These are phyloP conservation scores for Hippocampus abdominalis DNA, from an alignment of 2,113 vertebrate species.

Conservation along the genomic window DNA sequence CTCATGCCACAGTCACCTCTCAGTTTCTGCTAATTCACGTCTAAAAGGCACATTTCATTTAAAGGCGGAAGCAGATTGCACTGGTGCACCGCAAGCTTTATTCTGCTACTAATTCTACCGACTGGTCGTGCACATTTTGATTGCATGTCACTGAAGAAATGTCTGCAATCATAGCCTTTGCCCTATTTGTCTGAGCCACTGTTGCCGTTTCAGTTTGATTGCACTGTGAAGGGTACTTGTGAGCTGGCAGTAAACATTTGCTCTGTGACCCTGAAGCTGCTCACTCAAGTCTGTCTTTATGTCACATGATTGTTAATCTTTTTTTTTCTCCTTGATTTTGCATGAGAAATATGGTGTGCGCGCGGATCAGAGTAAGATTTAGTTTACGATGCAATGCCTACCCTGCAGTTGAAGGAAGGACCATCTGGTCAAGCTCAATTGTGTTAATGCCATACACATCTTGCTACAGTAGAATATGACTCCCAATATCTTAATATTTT, in stretches of 20 bases:
- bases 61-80: slow-evolving; percentile 23
- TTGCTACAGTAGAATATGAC: too few relatives aligned
- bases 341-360: slow-evolving; percentile 34
- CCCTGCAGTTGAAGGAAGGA: slow-evolving; percentile 5
- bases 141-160: not conserved
- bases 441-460: not conserved
- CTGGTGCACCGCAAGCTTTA: not conserved
- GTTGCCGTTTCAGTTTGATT: slow-evolving; percentile 29
- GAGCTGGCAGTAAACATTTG: slow-evolving; percentile 28
- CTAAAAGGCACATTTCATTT: slow-evolving; percentile 3
- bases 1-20: not conserved
- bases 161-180: not conserved
- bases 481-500: too few relatives aligned
- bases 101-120: not conserved
- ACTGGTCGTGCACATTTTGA: not conserved
- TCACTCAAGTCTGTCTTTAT: slow-evolving; percentile 39
- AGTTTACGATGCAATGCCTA: slow-evolving; percentile 13
- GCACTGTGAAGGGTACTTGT: slow-evolving; percentile 28
- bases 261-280: slow-evolving; percentile 46
- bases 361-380: slow-evolving; percentile 33
- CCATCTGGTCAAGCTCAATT: not conserved
- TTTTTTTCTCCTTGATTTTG: not conserved
- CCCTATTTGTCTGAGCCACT: slow-evolving; percentile 7
- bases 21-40: slow-evolving; percentile 23
- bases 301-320: slow-evolving; percentile 44